Evolutionary conservation across 2,888 invertebrate genomes (phyloP).

Genomic region (Micoletzkya japonica): DNA sequence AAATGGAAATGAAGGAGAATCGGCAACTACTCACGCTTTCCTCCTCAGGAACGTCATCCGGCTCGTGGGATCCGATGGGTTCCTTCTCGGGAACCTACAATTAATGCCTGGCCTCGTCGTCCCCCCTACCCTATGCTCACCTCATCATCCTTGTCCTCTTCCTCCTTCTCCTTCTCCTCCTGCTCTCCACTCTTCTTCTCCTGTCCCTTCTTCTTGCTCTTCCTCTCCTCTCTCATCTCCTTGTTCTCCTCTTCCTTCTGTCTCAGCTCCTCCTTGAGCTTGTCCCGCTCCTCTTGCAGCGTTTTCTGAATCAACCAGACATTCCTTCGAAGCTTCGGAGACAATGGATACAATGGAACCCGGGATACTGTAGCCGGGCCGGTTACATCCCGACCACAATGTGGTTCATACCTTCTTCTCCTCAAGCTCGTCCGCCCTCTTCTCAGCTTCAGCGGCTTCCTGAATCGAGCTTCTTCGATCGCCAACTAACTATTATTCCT

Average conservation of each 20-base stretch:
- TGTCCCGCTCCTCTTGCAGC: background rate
- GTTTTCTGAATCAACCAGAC: background rate
- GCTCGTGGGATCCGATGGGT: background rate
- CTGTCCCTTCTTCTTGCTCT: background rate
- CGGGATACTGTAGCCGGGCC: too few relatives aligned
- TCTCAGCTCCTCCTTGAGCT: slow-evolving; percentile 11
- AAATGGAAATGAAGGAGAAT: too few relatives aligned
- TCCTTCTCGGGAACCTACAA: slow-evolving; percentile 13
- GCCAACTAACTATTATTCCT: background rate
- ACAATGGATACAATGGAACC: too few relatives aligned
- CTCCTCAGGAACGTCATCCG: slow-evolving; percentile 17
- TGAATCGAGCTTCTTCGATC: background rate
- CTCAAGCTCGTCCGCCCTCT: slow-evolving; percentile 12
- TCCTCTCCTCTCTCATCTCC: background rate
- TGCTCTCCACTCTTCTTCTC: slow-evolving; percentile 4
- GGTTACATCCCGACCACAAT: too few relatives aligned
- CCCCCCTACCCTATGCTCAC: background rate
- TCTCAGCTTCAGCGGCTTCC: slow-evolving; percentile 8
- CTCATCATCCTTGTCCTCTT: slow-evolving; percentile 1
- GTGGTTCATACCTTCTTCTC: slow-evolving; percentile 5
- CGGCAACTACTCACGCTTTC: slow-evolving; percentile 3
- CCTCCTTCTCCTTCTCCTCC: slow-evolving; percentile 12
- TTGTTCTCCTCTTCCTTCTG: slow-evolving; percentile 19
- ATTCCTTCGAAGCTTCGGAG: background rate
- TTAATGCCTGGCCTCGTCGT: background rate